Percentiles rank a stretch among this genome's conserved stretches.
Conservation (phyloP, 2,797 vertebrate genomes). For the Iguana delicatissima region DNA sequence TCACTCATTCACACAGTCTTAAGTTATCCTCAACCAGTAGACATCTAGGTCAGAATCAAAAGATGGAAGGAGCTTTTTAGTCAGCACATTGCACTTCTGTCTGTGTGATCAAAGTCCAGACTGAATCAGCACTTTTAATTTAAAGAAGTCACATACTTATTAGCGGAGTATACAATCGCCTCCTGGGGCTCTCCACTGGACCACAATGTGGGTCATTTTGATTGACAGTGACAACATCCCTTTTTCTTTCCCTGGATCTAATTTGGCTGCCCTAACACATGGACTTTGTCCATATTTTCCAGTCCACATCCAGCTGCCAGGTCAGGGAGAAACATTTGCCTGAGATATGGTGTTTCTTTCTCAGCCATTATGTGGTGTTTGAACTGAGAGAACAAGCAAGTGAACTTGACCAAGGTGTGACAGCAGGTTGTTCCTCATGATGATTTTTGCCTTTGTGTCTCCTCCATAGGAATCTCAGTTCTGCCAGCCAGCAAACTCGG, state of each 20-base stretch:
- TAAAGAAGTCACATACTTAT: not conserved
- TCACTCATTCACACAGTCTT: not conserved
- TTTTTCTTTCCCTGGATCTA: not conserved
- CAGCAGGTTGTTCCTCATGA: rapidly evolving
- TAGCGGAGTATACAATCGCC: not conserved
- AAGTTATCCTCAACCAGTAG: not conserved
- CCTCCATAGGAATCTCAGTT: slow-evolving; percentile 91
- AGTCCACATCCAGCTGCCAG: too few species aligned
- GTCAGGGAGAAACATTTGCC: not conserved
- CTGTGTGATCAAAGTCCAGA: not conserved
- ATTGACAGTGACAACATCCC: not conserved
- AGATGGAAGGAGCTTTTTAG: not conserved
- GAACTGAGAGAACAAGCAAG: not conserved
- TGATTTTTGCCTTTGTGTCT: slow-evolving; percentile 1
- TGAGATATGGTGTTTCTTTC: not conserved
- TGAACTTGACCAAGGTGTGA: not conserved
- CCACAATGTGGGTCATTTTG: not conserved
- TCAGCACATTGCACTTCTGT: not conserved
- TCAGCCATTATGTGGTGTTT: too few species aligned
- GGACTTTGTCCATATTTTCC: not conserved
- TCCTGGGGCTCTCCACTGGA: not conserved
- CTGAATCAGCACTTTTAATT: slow-evolving; percentile 4
- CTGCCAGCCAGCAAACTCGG: slow-evolving; percentile 88
- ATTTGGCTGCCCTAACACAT: not conserved
- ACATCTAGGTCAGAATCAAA: slow-evolving; percentile 3